Evolutionary conservation across 2,113 vertebrate species (phyloP).

Genomic region (Zapornia atra): DNA sequence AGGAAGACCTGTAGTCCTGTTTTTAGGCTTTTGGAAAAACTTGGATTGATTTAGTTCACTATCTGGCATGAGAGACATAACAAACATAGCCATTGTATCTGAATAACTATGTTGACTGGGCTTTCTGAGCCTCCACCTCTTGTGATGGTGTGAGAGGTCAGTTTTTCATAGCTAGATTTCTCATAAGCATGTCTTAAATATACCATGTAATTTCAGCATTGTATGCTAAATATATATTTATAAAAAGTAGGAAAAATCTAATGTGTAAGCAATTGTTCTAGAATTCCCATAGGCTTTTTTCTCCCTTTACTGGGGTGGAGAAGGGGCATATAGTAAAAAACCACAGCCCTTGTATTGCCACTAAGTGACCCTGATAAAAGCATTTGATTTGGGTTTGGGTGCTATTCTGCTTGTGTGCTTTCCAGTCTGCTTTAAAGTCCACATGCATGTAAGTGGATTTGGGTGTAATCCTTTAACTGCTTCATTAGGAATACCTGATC

Average conservation of each 20-base stretch:
- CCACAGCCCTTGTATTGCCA: neutral
- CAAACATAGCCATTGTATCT: neutral
- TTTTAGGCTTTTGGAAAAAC: neutral
- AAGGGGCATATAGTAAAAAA: neutral
- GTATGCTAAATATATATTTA: no score
- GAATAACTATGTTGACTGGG: neutral
- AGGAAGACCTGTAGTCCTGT: neutral
- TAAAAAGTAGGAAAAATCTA: accelerated
- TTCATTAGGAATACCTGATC: neutral
- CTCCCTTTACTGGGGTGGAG: accelerated
- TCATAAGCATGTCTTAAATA: neutral
- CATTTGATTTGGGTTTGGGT: neutral
- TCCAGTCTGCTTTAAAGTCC: neutral
- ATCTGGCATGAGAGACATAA: neutral
- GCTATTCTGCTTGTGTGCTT: neutral
- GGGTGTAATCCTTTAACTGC: neutral
- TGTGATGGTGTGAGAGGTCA: neutral
- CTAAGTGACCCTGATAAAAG: neutral
- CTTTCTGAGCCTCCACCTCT: neutral
- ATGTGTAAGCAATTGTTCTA: accelerated
- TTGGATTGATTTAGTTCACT: neutral
- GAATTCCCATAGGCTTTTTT: neutral
- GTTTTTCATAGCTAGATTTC: neutral
- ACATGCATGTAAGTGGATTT: neutral
- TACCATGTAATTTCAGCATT: neutral